Conservation (phyloP, 1,140 invertebrate genomes). For the Atta colombica region DNA sequence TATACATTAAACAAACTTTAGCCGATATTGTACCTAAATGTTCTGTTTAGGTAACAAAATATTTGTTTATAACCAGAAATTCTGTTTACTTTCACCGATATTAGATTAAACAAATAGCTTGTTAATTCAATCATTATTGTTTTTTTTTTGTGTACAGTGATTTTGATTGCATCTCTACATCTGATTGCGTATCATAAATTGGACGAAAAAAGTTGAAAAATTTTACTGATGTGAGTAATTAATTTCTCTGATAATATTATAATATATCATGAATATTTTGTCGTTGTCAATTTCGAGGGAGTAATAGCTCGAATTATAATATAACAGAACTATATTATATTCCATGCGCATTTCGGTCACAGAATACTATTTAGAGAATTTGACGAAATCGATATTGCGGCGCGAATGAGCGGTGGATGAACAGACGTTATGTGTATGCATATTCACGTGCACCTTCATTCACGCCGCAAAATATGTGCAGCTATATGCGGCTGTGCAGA, state of each 20-base stretch:
- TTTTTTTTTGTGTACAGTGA: too few relatives aligned
- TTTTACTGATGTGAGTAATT: neutral
- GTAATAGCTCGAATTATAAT: neutral
- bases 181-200: neutral
- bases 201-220: neutral
- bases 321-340: slow-evolving; percentile 20
- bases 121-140: too few relatives aligned
- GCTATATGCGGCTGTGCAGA: slow-evolving; percentile 4
- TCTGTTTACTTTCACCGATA: too few relatives aligned
- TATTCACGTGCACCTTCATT: slow-evolving; percentile 54
- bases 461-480: slow-evolving; percentile 55
- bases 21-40: too few relatives aligned
- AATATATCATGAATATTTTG: neutral
- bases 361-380: slow-evolving; percentile 36
- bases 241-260: neutral
- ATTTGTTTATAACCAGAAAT: too few relatives aligned
- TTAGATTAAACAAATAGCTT: too few relatives aligned
- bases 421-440: slow-evolving; percentile 53
- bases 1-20: too few relatives aligned
- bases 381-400: slow-evolving; percentile 55
- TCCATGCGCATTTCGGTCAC: neutral
- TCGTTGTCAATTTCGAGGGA: neutral
- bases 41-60: too few relatives aligned
- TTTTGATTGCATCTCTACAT: neutral
- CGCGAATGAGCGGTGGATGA: slow-evolving; percentile 51